Base-by-base conservation (phyloP, 2,113 vertebrate genomes). In the Osmerus eperlanus region DNA sequence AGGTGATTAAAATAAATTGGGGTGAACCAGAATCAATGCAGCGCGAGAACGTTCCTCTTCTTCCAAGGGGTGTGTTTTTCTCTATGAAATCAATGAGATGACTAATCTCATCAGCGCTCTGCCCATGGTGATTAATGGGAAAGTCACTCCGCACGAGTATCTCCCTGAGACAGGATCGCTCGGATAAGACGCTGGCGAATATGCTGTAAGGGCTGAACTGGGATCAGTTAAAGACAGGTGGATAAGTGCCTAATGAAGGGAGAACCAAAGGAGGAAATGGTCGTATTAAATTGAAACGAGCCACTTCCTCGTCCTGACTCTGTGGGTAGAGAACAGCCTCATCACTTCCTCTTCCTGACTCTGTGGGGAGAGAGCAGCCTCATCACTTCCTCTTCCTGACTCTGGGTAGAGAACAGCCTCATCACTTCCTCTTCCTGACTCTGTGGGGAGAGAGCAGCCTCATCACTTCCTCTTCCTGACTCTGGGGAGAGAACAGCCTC, bases 91-190 rank as follows among this genome's bases (percentile, higher is more conserved):
- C 90, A 92, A 91, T 92, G 89, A 87, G 88, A 91, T 91, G 90
- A 92, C 87, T 91, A 90, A 91, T 91, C 81, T 79, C 88, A 89
- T 91, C 89, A 86, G 87, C 91, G 88, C 86, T 80, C 64, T 78
- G 79, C 83, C 82, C 16, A 21, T 55, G 1, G 72, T 93, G 89
- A 91, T 89, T 89, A 89, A 93, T 93, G 89, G 78, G 77, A n/a
- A 68, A 80, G 84, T 90, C 88, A 89, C 74, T 89, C 83, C 83
- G 78, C 77, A 55, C 29, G 74, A 83, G 83, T 88, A 84, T 87
- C 86, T 72, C 81, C 54, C 67, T 64, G 71, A 84, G 86, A 86
- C 85, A 83, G 83, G 14, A 5, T 62, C 23, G 14, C 23, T 62
- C 11, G 3, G 60, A 72, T 54, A 75, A 77, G 82, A 78, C 74